Conservation (phyloP, 23 tunicate species). For the Styela plicata region DNA sequence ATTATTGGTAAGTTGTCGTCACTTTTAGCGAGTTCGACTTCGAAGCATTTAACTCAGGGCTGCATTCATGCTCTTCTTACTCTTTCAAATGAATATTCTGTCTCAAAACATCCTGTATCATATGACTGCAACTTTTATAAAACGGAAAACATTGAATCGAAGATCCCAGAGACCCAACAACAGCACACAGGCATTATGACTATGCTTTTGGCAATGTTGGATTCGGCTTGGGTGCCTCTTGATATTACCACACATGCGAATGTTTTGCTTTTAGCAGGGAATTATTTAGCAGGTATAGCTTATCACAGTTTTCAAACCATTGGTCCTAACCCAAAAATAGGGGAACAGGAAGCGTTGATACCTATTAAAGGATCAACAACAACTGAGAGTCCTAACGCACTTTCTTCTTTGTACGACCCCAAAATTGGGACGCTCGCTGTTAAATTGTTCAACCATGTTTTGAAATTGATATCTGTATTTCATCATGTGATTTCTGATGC, state of each 20-base stretch:
- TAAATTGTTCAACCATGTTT: slow-evolving; percentile 51
- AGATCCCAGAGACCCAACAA: background rate
- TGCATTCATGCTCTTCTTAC: slow-evolving; percentile 40
- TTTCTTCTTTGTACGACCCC: slow-evolving; percentile 26
- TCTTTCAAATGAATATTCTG: slow-evolving; percentile 38
- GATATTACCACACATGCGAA: slow-evolving; percentile 61
- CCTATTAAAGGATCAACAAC: background rate
- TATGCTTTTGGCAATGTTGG: slow-evolving; percentile 38
- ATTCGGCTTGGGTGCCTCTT: slow-evolving; percentile 61
- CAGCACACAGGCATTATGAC: slow-evolving; percentile 61
- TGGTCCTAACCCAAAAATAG: slow-evolving; percentile 21
- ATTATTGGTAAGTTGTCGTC: slow-evolving; percentile 36
- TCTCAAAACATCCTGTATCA: slow-evolving; percentile 39
- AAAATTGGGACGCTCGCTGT: slow-evolving; percentile 37
- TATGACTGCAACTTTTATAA: slow-evolving; percentile 57
- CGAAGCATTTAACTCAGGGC: slow-evolving; percentile 53
- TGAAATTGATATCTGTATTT: slow-evolving; percentile 52
- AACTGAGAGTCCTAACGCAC: background rate
- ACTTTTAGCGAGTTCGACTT: slow-evolving; percentile 33
- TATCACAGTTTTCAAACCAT: slow-evolving; percentile 34
- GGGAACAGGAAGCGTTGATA: background rate
- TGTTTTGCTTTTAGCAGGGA: slow-evolving; percentile 57
- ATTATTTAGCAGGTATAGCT: slow-evolving; percentile 63
- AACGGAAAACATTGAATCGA: slow-evolving; percentile 9
- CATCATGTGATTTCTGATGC: slow-evolving; percentile 81